Evolutionary conservation across 2,888 invertebrate species (phyloP), one percentile per base, ranked within the genome.

Genomic region (Phortica magna): DNA sequence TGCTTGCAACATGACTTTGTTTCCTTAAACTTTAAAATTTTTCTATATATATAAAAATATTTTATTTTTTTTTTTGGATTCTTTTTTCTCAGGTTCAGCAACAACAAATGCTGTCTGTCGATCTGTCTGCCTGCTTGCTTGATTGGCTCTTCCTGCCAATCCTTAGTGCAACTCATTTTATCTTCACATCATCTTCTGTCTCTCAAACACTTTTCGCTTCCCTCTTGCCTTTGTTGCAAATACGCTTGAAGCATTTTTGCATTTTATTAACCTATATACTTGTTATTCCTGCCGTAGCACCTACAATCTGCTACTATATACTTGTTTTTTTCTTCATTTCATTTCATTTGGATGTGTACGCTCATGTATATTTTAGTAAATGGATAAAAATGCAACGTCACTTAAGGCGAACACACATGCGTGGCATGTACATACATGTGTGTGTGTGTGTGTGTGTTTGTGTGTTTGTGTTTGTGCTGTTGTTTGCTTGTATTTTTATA

Each of bases 211-310:
- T 31, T 31, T 31, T 31, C 31, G 3, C 31, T 76, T 61, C 74
- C 82, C 19, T 14, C 43, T 19, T 59, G 17, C 22, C 77, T 78
- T 78, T 80, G 75, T 73, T 76, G 83, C 82, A 83, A 31, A 31
- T 84, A 83, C 83, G 70, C 80, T 78, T 57, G 79, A 43, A 74
- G 64, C 57, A 31, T 65, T 65, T 72, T 71, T 89, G 89, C 89
- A 87, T 87, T 89, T 88, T 87, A 87, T 87, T 87, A 89, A 87
- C 87, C 87, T 84, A 87, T 82, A 67, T 77, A 48, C 73, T 73
- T 72, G 68, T 77, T 75, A 75, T 57, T 48, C 75, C 59, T 67
- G 73, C 41, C 75, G n/a, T 68, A 67, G 68, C 68, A 68, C 68
- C 68, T 43, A 68, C 68, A 43, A 43, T 9, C 68, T 61, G 17